Percentiles rank a stretch among this genome's conserved stretches.
phyloP scores from a whole-genome alignment of 2,888 invertebrate species.

The Calephelis perditalis region DNA sequence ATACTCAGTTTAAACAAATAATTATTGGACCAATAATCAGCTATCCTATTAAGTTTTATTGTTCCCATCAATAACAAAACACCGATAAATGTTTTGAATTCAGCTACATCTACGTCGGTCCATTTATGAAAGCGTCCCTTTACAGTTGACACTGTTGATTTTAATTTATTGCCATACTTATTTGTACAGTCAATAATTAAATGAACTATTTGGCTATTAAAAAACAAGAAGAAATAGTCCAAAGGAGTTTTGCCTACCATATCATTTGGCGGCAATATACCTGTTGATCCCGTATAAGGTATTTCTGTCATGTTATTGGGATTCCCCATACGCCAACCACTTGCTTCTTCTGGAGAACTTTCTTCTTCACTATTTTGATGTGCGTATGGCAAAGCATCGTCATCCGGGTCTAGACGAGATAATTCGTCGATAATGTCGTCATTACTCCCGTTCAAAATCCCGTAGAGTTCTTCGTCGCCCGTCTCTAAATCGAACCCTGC shows the following conservation, averaged over 20 bases:
- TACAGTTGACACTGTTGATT: slow-evolving; percentile 26
- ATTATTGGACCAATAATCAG: slow-evolving; percentile 31
- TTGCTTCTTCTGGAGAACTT: slow-evolving; percentile 16
- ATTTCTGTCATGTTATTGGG: slow-evolving; percentile 27
- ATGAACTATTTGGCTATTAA: slow-evolving; percentile 25
- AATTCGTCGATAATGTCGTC: slow-evolving; percentile 14
- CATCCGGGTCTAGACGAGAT: slow-evolving; percentile 8
- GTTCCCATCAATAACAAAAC: slow-evolving; percentile 12
- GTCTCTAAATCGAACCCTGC: slow-evolving; percentile 13
- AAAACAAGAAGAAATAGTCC: slow-evolving; percentile 29
- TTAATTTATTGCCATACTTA: slow-evolving; percentile 30
- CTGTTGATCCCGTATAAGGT: slow-evolving; percentile 29
- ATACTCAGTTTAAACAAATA: slow-evolving; percentile 31
- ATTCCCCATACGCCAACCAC: slow-evolving; percentile 28
- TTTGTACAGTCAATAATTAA: slow-evolving; percentile 30
- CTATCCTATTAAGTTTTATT: slow-evolving; percentile 29
- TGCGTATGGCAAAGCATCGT: slow-evolving; percentile 7
- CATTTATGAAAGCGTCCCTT: slow-evolving; percentile 28
- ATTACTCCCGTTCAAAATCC: slow-evolving; percentile 16
- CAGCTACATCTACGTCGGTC: slow-evolving; percentile 21
- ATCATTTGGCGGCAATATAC: slow-evolving; percentile 31
- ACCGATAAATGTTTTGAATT: slow-evolving; percentile 13
- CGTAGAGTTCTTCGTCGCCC: slow-evolving; percentile 14
- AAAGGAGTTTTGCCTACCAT: slow-evolving; percentile 27
- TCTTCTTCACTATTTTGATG: slow-evolving; percentile 14